Percentiles rank a stretch among this genome's conserved stretches.
Evolutionary conservation across 2,113 vertebrate species (phyloP).

Genomic region (Phoxinus phoxinus): DNA sequence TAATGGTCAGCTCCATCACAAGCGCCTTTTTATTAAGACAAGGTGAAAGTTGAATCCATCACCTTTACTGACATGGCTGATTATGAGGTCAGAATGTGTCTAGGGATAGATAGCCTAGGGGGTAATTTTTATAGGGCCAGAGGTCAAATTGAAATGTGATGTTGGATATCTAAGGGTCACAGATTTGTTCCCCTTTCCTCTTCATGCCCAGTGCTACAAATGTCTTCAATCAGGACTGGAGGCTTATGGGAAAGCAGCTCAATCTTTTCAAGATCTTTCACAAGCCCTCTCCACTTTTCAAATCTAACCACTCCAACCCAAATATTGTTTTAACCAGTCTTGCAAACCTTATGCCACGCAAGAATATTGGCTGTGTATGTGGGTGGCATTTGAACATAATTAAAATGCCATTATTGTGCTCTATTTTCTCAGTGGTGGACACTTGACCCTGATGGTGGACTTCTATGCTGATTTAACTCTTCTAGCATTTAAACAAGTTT

Average conservation of each 20-base stretch:
- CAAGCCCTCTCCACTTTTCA: slow-evolving; percentile 17
- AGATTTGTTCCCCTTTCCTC: slow-evolving; percentile 12
- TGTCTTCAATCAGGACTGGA: slow-evolving; percentile 33
- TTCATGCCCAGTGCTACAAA: not conserved
- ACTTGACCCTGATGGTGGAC: slow-evolving; percentile 26
- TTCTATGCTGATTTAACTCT: slow-evolving; percentile 10
- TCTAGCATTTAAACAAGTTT: not conserved
- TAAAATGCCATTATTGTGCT: slow-evolving; percentile 29
- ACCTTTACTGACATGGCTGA: slow-evolving; percentile 25
- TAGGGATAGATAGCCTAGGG: not conserved
- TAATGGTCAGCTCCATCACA: not conserved
- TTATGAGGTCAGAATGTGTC: slow-evolving; percentile 42
- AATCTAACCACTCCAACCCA: not conserved
- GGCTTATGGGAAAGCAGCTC: slow-evolving; percentile 32
- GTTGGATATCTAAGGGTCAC: not conserved
- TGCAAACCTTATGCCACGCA: slow-evolving; percentile 25
- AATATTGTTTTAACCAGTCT: slow-evolving; percentile 41
- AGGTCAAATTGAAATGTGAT: slow-evolving; percentile 35
- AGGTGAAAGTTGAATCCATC: slow-evolving; percentile 28
- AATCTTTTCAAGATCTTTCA: slow-evolving; percentile 9
- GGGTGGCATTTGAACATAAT: slow-evolving; percentile 25
- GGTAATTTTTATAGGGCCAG: slow-evolving; percentile 35
- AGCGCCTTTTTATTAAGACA: not conserved
- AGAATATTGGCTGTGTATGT: not conserved
- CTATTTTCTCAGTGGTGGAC: slow-evolving; percentile 18